These are phyloP conservation scores for Camponotus floridanus DNA, from an alignment of 1,140 invertebrate genomes.

Conservation along the genomic window DNA sequence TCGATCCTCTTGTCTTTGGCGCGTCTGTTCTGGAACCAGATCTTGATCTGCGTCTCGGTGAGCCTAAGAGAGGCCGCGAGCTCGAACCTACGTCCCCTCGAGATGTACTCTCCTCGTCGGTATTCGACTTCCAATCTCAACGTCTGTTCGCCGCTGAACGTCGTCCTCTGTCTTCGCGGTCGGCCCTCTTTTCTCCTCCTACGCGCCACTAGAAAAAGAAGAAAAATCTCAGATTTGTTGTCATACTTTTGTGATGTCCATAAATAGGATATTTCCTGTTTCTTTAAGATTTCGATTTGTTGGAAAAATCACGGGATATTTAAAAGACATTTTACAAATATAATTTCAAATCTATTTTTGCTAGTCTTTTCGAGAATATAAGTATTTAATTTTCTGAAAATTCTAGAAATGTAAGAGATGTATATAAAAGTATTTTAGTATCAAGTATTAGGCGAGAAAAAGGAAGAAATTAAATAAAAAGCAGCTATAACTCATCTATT, in stretches of 20 bases:
- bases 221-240: background rate
- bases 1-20: constrained; percentile 98
- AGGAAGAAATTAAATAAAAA: background rate
- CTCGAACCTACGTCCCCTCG: constrained; percentile 94
- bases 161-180: constrained; percentile 95
- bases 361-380: too few relatives aligned
- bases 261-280: background rate
- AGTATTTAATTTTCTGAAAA: too few relatives aligned
- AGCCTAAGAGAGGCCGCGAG: constrained; percentile 93
- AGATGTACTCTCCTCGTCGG: constrained; percentile 96
- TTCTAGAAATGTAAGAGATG: too few relatives aligned
- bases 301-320: background rate
- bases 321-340: background rate
- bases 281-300: background rate
- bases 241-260: background rate
- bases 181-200: constrained; percentile 94
- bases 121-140: constrained; percentile 96
- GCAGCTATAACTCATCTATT: background rate
- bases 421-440: background rate
- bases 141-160: constrained; percentile 97
- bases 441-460: background rate
- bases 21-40: constrained; percentile 98
- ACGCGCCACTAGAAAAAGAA: constrained; percentile 90
- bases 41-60: constrained; percentile 98
- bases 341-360: too few relatives aligned